Conservation (phyloP, 2,797 vertebrate species). For the Lindbergichthys nudifrons region DNA sequence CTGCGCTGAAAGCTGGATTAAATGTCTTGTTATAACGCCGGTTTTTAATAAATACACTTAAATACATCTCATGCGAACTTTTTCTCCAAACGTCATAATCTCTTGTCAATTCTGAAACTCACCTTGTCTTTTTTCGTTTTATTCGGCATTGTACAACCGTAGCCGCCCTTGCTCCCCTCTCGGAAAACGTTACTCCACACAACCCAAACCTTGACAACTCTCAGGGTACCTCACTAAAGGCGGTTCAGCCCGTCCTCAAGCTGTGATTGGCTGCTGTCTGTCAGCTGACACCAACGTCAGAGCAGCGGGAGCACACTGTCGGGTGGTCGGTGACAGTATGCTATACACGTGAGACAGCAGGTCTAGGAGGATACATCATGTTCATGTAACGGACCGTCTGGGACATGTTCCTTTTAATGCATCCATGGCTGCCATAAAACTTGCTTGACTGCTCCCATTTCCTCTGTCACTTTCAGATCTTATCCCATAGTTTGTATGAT, state of each 20-base stretch:
- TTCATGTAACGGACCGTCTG: no score
- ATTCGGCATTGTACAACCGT: constrained; percentile 85
- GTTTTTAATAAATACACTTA: neutral
- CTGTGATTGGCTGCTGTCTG: constrained; percentile 69
- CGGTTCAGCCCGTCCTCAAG: constrained; percentile 50
- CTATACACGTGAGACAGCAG: neutral
- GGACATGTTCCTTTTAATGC: neutral
- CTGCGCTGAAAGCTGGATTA: constrained; percentile 5
- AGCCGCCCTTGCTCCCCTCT: constrained; percentile 75
- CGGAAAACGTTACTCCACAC: constrained; percentile 58
- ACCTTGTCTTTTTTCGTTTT: constrained; percentile 90
- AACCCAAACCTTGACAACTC: constrained; percentile 75
- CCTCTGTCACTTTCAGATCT: neutral
- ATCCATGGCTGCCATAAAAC: neutral
- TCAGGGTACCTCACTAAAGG: constrained; percentile 61
- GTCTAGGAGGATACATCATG: neutral
- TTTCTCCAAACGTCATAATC: rapidly evolving
- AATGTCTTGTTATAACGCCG: constrained; percentile 2
- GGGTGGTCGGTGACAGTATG: constrained; percentile 5
- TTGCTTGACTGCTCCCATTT: neutral
- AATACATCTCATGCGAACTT: neutral
- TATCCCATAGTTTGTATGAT: neutral
- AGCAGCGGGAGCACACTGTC: constrained; percentile 30
- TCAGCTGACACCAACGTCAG: constrained; percentile 64
- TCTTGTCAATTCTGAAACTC: constrained; percentile 35